A percentile compares a stretch with the other conserved stretches of the same genome.
These are phyloP conservation scores for Helogale parvula DNA, from an alignment of 2,113 vertebrate genomes.

Conservation along the genomic window DNA sequence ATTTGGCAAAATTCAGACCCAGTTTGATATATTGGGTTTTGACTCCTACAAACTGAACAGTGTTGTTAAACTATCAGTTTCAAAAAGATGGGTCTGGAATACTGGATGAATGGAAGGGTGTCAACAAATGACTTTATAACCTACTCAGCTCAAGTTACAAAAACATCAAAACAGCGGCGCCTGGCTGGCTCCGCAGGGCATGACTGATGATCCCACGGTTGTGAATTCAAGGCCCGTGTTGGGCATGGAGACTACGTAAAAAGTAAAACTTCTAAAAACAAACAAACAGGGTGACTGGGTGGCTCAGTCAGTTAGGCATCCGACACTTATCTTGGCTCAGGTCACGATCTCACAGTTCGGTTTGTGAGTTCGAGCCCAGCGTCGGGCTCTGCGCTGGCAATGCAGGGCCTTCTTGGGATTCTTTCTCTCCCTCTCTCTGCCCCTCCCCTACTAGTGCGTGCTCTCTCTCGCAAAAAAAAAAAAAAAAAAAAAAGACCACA, in stretches of 20 bases:
- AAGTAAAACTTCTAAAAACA: background rate
- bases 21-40: background rate
- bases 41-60: background rate
- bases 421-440: too few relatives aligned
- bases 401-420: too few relatives aligned
- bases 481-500: too few relatives aligned
- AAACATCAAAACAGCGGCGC: constrained; percentile 13
- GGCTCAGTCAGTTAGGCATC: too few relatives aligned
- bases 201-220: background rate
- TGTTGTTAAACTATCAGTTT: background rate
- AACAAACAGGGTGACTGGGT: too few relatives aligned
- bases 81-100: background rate
- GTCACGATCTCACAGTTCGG: too few relatives aligned
- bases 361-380: too few relatives aligned
- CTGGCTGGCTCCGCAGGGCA: background rate
- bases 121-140: constrained; percentile 4
- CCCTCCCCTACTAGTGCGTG: too few relatives aligned
- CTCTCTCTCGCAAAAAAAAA: too few relatives aligned
- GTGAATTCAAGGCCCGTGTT: background rate
- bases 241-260: background rate
- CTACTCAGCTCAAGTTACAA: background rate
- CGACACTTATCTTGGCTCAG: too few relatives aligned
- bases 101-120: background rate
- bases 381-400: too few relatives aligned
- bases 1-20: constrained; percentile 15